Evolutionary conservation across 2,888 invertebrate genomes (phyloP).

Genomic region (Hemaris fuciformis): DNA sequence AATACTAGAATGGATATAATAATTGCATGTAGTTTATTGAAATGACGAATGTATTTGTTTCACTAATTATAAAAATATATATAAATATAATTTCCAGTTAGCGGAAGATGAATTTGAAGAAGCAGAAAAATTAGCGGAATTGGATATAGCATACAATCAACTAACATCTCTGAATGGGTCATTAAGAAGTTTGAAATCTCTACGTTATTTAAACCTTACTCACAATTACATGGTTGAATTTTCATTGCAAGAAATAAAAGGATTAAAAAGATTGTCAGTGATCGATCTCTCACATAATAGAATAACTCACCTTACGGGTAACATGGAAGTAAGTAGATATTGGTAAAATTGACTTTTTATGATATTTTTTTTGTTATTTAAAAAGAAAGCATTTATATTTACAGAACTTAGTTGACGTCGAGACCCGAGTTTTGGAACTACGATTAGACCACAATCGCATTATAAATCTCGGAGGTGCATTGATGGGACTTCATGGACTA

Average conservation of each 20-base stretch:
- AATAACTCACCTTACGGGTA: slow-evolving; percentile 84
- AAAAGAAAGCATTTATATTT: slow-evolving; percentile 38
- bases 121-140: slow-evolving; percentile 84
- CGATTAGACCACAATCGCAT: slow-evolving; percentile 88
- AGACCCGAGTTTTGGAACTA: slow-evolving; percentile 86
- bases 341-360: background rate
- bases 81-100: slow-evolving; percentile 77
- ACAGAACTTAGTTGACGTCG: slow-evolving; percentile 89
- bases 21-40: no score
- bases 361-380: background rate
- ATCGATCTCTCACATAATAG: slow-evolving; percentile 90
- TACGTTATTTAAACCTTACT: slow-evolving; percentile 87
- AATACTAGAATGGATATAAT: no score
- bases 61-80: background rate
- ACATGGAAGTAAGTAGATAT: slow-evolving; percentile 80
- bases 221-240: slow-evolving; percentile 89
- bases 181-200: slow-evolving; percentile 84
- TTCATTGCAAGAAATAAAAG: slow-evolving; percentile 89
- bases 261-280: slow-evolving; percentile 85
- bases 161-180: slow-evolving; percentile 88
- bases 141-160: slow-evolving; percentile 88
- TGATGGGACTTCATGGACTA: slow-evolving; percentile 88
- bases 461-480: slow-evolving; percentile 86
- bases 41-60: no score
- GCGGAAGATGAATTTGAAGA: slow-evolving; percentile 89